phyloP scores from a whole-genome alignment of 1,140 invertebrate species.

The Solen grandis region DNA sequence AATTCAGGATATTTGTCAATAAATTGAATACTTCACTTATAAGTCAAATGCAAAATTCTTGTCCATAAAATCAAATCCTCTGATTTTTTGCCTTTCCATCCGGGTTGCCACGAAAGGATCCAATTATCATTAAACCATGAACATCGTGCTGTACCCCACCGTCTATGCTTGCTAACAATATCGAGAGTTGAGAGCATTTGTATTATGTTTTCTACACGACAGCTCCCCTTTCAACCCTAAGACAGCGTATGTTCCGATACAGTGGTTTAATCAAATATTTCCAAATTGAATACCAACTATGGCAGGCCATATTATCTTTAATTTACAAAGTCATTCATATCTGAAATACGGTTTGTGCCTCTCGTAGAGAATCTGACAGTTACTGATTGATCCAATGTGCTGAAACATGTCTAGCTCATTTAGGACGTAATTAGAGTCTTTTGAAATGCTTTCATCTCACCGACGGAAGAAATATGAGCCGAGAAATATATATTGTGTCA shows the following conservation, averaged over 20 bases:
- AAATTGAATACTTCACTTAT: no score
- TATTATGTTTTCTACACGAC: not conserved
- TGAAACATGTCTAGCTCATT: conserved; percentile 49
- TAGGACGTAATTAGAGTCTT: conserved; percentile 32
- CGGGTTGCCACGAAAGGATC: no score
- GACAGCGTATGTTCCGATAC: conserved; percentile 44
- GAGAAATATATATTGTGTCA: conserved; percentile 7
- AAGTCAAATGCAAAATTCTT: no score
- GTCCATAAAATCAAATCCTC: no score
- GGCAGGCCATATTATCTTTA: conserved; percentile 34
- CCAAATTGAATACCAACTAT: conserved; percentile 54
- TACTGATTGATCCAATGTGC: conserved; percentile 38
- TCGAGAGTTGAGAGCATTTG: no score
- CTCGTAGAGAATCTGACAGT: conserved; percentile 15
- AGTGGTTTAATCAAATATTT: conserved; percentile 47
- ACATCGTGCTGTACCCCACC: no score
- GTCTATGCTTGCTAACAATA: no score
- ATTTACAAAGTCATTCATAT: conserved; percentile 22
- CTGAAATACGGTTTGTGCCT: conserved; percentile 24
- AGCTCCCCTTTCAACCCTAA: not conserved
- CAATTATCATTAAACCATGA: no score
- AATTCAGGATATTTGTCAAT: no score
- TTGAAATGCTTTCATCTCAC: conserved; percentile 7
- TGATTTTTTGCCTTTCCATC: no score
- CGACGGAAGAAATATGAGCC: conserved; percentile 43